Evolutionary conservation across 2,113 vertebrate species (phyloP).

Genomic region (Pogonocichla stellata): DNA sequence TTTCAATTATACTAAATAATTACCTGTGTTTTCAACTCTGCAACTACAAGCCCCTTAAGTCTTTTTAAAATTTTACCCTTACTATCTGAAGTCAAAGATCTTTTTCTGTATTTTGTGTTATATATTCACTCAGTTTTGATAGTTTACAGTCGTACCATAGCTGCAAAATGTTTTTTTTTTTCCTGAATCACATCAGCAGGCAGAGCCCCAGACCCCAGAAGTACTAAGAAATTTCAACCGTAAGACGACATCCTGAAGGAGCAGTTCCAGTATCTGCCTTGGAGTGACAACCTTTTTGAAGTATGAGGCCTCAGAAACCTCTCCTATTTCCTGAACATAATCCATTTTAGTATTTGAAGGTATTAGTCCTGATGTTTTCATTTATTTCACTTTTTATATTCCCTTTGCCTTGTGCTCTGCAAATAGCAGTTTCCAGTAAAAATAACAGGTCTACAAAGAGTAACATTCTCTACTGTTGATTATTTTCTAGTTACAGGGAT

Average conservation of each 20-base stretch:
- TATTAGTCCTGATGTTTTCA: neutral
- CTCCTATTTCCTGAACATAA: neutral
- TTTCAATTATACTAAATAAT: neutral
- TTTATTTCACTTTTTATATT: neutral
- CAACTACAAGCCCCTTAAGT: neutral
- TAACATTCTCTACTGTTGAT: neutral
- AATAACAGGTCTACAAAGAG: neutral
- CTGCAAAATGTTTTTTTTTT: neutral
- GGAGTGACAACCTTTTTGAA: neutral
- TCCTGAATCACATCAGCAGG: neutral
- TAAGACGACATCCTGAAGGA: neutral
- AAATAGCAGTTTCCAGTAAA: neutral
- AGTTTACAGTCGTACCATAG: neutral
- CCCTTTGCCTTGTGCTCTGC: neutral
- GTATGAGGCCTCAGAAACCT: neutral
- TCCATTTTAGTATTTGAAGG: neutral
- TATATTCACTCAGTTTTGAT: neutral
- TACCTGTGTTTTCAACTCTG: neutral
- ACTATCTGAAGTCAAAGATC: neutral
- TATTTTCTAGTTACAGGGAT: neutral
- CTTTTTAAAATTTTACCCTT: neutral
- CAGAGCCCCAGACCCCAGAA: neutral
- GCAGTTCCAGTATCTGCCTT: neutral
- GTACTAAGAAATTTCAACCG: neutral
- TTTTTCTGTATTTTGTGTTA: neutral